Conservation (phyloP, 2,888 invertebrate species). For the Tenthredo scrophulariae region DNA sequence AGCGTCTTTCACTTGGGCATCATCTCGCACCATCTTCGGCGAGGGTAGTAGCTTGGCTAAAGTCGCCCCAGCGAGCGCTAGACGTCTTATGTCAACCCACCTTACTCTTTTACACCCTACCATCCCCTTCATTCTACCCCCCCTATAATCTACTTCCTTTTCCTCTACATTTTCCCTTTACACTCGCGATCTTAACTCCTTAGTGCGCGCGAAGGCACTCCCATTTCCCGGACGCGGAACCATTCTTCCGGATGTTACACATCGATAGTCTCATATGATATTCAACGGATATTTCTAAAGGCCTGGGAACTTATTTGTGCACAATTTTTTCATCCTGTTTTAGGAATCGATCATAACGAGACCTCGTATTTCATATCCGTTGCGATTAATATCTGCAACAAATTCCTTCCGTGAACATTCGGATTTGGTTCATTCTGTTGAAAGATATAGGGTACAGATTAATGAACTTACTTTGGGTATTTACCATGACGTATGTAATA, state of each 20-base stretch:
- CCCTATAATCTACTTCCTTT: slow-evolving; percentile 35
- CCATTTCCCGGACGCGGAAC: slow-evolving; percentile 34
- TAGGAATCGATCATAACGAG: background rate
- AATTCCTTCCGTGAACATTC: background rate
- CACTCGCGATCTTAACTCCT: slow-evolving; percentile 39
- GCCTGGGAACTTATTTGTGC: slow-evolving; percentile 11
- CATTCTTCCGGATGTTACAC: slow-evolving; percentile 43
- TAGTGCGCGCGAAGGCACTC: slow-evolving; percentile 39
- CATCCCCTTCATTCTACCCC: background rate
- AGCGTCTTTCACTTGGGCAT: slow-evolving; percentile 45
- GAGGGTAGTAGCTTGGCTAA: slow-evolving; percentile 21
- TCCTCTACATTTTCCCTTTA: slow-evolving; percentile 41
- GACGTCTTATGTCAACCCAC: background rate
- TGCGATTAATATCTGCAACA: no score
- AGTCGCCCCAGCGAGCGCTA: slow-evolving; percentile 20
- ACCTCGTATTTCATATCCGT: no score
- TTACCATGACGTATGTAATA: background rate
- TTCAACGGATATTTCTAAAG: slow-evolving; percentile 32
- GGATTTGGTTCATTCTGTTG: background rate
- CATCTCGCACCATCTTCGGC: slow-evolving; percentile 33
- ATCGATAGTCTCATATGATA: slow-evolving; percentile 39
- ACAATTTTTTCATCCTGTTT: background rate
- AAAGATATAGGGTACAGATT: background rate
- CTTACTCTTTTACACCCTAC: background rate
- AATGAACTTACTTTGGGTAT: background rate